These are phyloP conservation scores for Stenurella melanura DNA, from an alignment of 2,888 invertebrate genomes.

Conservation along the genomic window DNA sequence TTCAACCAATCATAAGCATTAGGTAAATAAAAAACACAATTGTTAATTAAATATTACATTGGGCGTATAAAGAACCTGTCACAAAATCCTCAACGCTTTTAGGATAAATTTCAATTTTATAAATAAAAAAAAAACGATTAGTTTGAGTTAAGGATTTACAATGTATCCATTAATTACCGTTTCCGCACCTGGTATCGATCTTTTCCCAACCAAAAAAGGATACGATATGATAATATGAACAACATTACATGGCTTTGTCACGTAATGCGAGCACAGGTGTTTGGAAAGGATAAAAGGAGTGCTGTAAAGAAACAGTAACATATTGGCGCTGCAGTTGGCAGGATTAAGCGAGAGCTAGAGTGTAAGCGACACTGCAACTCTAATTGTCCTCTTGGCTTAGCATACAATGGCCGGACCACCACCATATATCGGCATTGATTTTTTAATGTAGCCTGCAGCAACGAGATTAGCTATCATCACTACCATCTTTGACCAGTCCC, in stretches of 20 bases:
- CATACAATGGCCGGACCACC: constrained; percentile 69
- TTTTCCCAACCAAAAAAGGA: background rate
- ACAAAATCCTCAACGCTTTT: too few relatives aligned
- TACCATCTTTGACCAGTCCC: constrained; percentile 69
- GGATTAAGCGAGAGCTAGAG: constrained; percentile 54
- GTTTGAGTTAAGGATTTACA: background rate
- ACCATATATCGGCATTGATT: constrained; percentile 70
- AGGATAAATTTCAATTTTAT: too few relatives aligned
- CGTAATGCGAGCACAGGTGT: constrained; percentile 34
- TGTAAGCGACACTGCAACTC: constrained; percentile 65
- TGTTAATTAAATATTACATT: too few relatives aligned
- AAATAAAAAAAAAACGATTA: too few relatives aligned
- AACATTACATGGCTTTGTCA: background rate
- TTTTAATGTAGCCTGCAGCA: constrained; percentile 70
- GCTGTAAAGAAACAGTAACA: constrained; percentile 46
- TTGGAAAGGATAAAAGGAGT: constrained; percentile 11
- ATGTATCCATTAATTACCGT: background rate
- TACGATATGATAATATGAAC: background rate
- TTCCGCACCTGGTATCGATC: background rate
- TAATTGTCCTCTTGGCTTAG: constrained; percentile 70
- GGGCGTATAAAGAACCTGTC: too few relatives aligned
- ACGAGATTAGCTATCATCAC: constrained; percentile 69
- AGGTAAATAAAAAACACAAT: too few relatives aligned
- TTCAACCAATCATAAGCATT: too few relatives aligned
- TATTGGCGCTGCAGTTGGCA: constrained; percentile 60